These are phyloP conservation scores for Drosophila fuyamai DNA, from an alignment of 1,140 invertebrate genomes.

Conservation along the genomic window DNA sequence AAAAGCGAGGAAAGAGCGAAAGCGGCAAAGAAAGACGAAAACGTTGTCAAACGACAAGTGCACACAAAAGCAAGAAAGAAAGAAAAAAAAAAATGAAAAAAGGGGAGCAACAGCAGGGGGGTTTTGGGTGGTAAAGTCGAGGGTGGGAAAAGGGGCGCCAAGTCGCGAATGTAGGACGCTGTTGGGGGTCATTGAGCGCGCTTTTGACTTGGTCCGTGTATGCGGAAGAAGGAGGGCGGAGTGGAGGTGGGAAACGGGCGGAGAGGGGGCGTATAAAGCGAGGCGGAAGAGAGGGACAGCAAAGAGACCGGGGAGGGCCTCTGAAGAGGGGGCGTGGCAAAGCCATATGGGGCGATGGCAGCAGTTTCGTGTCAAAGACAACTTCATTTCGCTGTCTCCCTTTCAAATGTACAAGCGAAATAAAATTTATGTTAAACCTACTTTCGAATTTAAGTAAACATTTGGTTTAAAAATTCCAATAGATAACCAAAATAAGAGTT, in stretches of 20 bases:
- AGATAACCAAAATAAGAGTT: too few relatives aligned
- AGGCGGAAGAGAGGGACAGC: background rate
- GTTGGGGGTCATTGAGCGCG: constrained; percentile 57
- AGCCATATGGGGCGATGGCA: constrained; percentile 42
- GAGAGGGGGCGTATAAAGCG: background rate
- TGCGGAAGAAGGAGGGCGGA: background rate
- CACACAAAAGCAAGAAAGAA: constrained; percentile 34
- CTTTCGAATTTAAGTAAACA: background rate
- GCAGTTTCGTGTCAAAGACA: constrained; percentile 64
- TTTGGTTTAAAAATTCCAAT: background rate
- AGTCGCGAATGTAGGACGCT: constrained; percentile 68
- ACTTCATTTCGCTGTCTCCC: constrained; percentile 58
- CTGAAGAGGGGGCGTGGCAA: constrained; percentile 27
- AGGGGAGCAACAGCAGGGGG: constrained; percentile 16
- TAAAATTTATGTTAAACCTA: background rate
- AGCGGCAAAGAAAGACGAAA: constrained; percentile 39
- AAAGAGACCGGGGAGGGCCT: background rate
- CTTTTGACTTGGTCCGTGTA: constrained; percentile 24
- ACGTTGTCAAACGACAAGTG: constrained; percentile 67
- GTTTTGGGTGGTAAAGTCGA: background rate
- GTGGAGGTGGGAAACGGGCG: background rate
- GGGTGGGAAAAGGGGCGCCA: constrained; percentile 10
- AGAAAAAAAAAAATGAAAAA: constrained; percentile 10
- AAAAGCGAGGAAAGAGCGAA: constrained; percentile 27
- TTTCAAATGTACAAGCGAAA: background rate